Conservation (phyloP, 2,113 vertebrate species). For the Corynorhinus townsendii region DNA sequence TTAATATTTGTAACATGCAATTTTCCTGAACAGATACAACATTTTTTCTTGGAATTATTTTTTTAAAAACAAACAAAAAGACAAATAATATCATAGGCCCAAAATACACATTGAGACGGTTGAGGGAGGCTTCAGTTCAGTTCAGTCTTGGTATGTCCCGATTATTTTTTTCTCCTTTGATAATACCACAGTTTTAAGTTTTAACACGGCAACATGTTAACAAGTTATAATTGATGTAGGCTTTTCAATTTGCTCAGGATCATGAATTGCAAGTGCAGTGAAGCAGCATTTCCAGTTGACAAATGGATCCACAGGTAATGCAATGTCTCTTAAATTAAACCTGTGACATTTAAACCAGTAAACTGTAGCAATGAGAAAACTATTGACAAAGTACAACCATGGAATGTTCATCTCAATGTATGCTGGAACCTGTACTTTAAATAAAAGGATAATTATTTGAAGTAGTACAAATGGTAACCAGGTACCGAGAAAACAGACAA, state of each 20-base stretch:
- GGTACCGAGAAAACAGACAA: constrained; percentile 82
- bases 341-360: constrained; percentile 79
- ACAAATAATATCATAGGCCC: neutral
- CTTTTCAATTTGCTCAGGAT: constrained; percentile 68
- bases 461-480: constrained; percentile 85
- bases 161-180: neutral
- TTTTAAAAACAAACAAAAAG: neutral
- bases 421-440: constrained; percentile 80
- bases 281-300: constrained; percentile 88
- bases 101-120: neutral
- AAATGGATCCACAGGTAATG: constrained; percentile 82
- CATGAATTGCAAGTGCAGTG: constrained; percentile 68
- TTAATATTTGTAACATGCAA: neutral
- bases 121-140: neutral
- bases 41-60: neutral
- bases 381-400: constrained; percentile 91
- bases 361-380: constrained; percentile 82
- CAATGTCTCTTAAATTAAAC: constrained; percentile 60
- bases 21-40: constrained; percentile 6
- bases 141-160: neutral
- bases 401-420: constrained; percentile 87
- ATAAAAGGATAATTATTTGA: constrained; percentile 74
- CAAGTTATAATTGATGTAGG: constrained; percentile 67
- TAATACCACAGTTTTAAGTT: neutral
- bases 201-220: constrained; percentile 51